Evolutionary conservation across 1,140 invertebrate species (phyloP), one percentile per base, ranked within the genome.

Genomic region (Gonatopus flavifemur): DNA sequence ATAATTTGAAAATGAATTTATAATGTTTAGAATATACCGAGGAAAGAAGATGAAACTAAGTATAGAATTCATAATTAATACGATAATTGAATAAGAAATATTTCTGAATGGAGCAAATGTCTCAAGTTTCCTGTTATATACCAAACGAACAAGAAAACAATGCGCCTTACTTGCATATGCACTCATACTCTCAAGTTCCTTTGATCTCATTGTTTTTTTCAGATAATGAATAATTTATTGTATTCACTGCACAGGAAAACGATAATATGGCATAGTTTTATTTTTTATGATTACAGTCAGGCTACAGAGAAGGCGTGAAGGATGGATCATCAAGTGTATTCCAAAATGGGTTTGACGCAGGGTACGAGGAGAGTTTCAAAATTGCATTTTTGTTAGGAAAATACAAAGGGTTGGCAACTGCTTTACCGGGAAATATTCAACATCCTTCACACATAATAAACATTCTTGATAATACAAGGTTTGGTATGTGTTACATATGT

Each of bases 281-380:
- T 67, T 58, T 43, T 48, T 30, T 12, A 33, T 58, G 55, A 40
- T 39, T 57, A 36, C 37, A 84, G 82, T 63, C 70, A 41, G 83
- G 82, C 32, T 84, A 78, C 47, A 70, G 74, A 41, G 82, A 84
- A 64, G 84, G 84, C 8, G 55, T 81, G 20, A 63, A 74, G 7
- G 78, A 79, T 64, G 83, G 83, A 25, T 55, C 72, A 22, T 64
- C 82, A 28, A 56, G 68, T 20, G 76, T 76, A 12, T 80, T 82
- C 36, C 83, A 86, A 64, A 48, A 71, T 3, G 76, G 78, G 49
- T 86, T 86, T 62, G 80, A 85, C 53, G 62, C 56, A 22, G 84
- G 84, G 5, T 85, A 81, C 55, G 59, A 60, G 15, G 73, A 81
- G 50, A 83, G 81, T n/a, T 77, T 83, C 15, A 68, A 67, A 48